Percentiles rank a stretch among this genome's conserved stretches.
These are phyloP conservation scores for Paratrypauchen microcephalus DNA, from an alignment of 2,797 vertebrate species.

Conservation along the genomic window DNA sequence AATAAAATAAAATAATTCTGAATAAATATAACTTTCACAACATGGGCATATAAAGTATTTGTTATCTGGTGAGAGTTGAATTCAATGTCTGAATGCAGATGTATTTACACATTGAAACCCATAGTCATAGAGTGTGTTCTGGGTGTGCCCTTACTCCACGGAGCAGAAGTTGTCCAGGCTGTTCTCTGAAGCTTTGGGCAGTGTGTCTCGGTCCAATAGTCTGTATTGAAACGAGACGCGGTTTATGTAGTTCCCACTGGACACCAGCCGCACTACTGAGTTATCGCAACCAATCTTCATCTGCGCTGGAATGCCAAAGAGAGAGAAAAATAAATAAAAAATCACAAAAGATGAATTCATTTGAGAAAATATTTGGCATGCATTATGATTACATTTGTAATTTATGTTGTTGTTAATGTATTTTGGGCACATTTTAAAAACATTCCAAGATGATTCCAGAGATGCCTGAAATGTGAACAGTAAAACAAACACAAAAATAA, in stretches of 20 bases:
- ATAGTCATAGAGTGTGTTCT: constrained; percentile 13
- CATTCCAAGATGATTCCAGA: neutral
- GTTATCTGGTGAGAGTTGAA: constrained; percentile 25
- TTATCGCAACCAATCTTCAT: constrained; percentile 97
- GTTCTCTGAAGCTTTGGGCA: constrained; percentile 84
- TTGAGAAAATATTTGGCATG: neutral
- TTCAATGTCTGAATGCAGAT: constrained; percentile 19
- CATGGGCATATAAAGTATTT: constrained; percentile 44
- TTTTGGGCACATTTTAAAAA: neutral
- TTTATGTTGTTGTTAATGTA: neutral
- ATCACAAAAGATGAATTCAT: neutral
- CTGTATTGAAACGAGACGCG: constrained; percentile 92
- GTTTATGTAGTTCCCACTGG: constrained; percentile 92
- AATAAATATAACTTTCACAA: constrained; percentile 59
- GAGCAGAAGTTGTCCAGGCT: constrained; percentile 87
- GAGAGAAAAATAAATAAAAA: constrained; percentile 16
- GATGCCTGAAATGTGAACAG: no score
- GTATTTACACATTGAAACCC: constrained; percentile 50
- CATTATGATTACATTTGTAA: neutral
- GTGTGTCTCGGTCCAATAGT: constrained; percentile 82
- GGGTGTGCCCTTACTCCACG: constrained; percentile 64
- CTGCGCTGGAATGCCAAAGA: constrained; percentile 78
- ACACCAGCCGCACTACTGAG: constrained; percentile 91
- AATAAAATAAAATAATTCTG: constrained; percentile 21
- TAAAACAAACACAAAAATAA: neutral